Conservation (phyloP, 2,113 vertebrate species). For the Scalopus aquaticus region DNA sequence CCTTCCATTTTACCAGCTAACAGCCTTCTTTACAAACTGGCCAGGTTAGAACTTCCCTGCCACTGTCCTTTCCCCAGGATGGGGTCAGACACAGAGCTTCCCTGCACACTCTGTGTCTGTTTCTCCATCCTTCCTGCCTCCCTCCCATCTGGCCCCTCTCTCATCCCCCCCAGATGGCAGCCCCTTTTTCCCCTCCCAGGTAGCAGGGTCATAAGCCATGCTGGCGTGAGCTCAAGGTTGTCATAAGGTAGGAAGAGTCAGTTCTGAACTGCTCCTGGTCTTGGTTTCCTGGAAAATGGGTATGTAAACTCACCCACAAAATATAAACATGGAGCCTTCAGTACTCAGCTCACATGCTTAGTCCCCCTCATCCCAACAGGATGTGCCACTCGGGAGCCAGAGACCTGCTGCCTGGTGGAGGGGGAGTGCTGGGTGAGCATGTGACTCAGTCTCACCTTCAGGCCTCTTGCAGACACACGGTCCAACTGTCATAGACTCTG, state of each 20-base stretch:
- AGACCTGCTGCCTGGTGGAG: not conserved
- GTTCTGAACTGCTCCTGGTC: not conserved
- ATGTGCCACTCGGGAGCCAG: not conserved
- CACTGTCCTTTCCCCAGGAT: not conserved
- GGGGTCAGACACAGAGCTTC: not conserved
- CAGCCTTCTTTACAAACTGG: not conserved
- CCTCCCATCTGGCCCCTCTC: not conserved
- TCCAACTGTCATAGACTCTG: not conserved
- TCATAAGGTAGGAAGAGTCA: not conserved
- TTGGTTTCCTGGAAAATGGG: not conserved
- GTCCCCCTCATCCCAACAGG: not conserved
- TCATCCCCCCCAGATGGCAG: not conserved
- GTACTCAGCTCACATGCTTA: not conserved
- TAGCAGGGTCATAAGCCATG: no score
- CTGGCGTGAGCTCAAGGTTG: not conserved
- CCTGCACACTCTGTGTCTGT: not conserved
- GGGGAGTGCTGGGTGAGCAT: not conserved
- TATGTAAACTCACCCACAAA: not conserved
- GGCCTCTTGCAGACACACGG: not conserved
- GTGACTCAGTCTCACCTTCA: not conserved
- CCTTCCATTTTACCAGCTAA: not conserved
- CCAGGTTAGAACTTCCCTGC: not conserved
- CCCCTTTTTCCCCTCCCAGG: no score
- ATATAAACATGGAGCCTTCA: not conserved
- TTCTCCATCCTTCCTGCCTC: not conserved